Percentiles rank a stretch among this genome's conserved stretches.
Evolutionary conservation across 2,797 vertebrate species (phyloP).

Genomic region (Strix occidentalis): DNA sequence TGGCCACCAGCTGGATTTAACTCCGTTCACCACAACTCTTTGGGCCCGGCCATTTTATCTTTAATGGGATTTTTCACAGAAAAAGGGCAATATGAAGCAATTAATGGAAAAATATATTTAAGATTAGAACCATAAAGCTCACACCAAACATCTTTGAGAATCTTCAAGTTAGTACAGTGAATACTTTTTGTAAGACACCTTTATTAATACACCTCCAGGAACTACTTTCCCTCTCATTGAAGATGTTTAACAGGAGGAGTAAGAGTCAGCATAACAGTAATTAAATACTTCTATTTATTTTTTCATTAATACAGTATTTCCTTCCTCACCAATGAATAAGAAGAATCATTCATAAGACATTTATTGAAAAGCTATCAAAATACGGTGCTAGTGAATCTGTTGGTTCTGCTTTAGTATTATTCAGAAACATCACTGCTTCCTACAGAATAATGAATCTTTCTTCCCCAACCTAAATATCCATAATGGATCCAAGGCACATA

Average conservation of each 20-base stretch:
- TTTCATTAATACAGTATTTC: background rate
- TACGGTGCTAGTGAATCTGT: conserved; percentile 13
- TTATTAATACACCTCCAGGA: background rate
- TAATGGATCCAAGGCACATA: conserved; percentile 18
- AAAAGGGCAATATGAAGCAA: background rate
- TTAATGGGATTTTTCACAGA: background rate
- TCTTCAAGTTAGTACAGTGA: background rate
- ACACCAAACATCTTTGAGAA: background rate
- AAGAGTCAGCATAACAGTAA: background rate
- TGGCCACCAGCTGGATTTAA: too few species aligned
- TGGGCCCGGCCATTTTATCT: too few species aligned
- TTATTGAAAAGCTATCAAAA: background rate
- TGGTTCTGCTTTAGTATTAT: background rate
- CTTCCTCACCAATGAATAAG: conserved; percentile 42
- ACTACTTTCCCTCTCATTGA: background rate
- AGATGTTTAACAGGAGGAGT: background rate
- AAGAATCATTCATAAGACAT: background rate
- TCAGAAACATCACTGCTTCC: conserved; percentile 30
- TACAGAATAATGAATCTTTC: conserved; percentile 28
- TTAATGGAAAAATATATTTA: background rate
- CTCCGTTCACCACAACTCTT: too few species aligned
- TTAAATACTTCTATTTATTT: conserved; percentile 22
- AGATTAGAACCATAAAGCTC: background rate
- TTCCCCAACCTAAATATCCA: background rate
- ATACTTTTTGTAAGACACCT: background rate